Percentiles rank a stretch among this genome's conserved stretches.
These are phyloP conservation scores for Adela reaumurella DNA, from an alignment of 2,888 invertebrate genomes.

Conservation along the genomic window DNA sequence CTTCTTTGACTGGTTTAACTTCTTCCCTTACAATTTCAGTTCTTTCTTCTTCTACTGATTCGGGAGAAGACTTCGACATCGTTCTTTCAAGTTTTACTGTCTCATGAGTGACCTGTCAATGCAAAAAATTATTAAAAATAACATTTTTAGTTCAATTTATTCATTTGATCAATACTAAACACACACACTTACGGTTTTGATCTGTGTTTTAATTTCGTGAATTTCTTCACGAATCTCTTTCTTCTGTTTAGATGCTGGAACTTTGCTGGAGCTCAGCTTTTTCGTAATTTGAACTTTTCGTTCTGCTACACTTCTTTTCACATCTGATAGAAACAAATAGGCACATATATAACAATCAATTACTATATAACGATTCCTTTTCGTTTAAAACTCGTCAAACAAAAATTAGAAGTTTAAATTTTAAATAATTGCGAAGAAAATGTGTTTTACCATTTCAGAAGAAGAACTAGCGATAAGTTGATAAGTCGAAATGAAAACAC, in stretches of 20 bases:
- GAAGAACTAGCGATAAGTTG: too few relatives aligned
- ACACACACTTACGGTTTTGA: slow-evolving; percentile 35
- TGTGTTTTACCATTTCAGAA: too few relatives aligned
- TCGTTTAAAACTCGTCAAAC: too few relatives aligned
- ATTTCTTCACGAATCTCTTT: slow-evolving; percentile 72
- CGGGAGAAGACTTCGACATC: slow-evolving; percentile 41
- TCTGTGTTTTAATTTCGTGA: slow-evolving; percentile 66
- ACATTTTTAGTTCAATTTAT: slow-evolving; percentile 4
- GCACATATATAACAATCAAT: too few relatives aligned
- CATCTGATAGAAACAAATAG: too few relatives aligned
- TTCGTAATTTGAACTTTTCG: slow-evolving; percentile 72
- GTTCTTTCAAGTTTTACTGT: slow-evolving; percentile 32
- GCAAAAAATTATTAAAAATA: slow-evolving; percentile 1
- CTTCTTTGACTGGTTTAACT: slow-evolving; percentile 26
- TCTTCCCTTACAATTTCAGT: slow-evolving; percentile 18
- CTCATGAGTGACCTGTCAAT: slow-evolving; percentile 31
- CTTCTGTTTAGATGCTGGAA: slow-evolving; percentile 70
- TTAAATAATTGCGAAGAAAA: too few relatives aligned
- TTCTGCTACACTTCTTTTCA: slow-evolving; percentile 72
- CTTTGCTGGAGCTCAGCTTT: slow-evolving; percentile 66
- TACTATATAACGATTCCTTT: too few relatives aligned
- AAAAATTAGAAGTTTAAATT: too few relatives aligned
- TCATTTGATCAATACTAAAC: slow-evolving; percentile 15
- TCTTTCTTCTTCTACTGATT: slow-evolving; percentile 30
- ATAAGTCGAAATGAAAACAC: too few relatives aligned